Conservation (phyloP, 2,113 vertebrate species). For the Chloebia gouldiae region DNA sequence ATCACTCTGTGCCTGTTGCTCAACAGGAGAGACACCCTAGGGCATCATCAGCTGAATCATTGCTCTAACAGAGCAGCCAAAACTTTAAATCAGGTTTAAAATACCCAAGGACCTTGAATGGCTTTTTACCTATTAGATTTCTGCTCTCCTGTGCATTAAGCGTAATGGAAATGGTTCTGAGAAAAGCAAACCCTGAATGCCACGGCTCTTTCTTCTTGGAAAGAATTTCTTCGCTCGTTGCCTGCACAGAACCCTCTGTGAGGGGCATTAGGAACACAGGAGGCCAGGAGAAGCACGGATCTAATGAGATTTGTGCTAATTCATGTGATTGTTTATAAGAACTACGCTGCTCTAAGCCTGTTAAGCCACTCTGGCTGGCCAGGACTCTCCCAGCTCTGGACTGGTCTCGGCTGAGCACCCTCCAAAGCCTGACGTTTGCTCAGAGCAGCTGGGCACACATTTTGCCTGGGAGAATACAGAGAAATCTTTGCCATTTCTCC, state of each 20-base stretch:
- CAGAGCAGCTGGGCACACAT: background rate
- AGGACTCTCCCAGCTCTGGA: background rate
- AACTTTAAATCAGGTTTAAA: background rate
- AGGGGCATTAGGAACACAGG: background rate
- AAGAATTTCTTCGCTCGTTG: fast-evolving
- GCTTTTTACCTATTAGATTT: conserved; percentile 11
- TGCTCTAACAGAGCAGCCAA: background rate
- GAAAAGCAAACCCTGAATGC: background rate
- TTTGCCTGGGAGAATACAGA: background rate
- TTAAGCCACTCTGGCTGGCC: conserved; percentile 13
- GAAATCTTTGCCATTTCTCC: background rate
- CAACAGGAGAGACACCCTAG: background rate
- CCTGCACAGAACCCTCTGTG: fast-evolving
- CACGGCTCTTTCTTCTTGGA: fast-evolving
- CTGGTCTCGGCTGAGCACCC: fast-evolving
- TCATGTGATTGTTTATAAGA: conserved; percentile 36
- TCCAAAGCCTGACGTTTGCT: background rate
- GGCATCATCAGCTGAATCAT: background rate
- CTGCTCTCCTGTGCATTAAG: background rate
- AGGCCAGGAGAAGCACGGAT: background rate
- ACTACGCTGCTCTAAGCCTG: background rate
- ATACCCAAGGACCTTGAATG: background rate
- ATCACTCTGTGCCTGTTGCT: fast-evolving
- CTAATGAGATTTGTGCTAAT: conserved; percentile 57
- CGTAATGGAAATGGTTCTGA: background rate